Conservation (phyloP, 1,140 invertebrate genomes). For the Teleopsis dalmanni region DNA sequence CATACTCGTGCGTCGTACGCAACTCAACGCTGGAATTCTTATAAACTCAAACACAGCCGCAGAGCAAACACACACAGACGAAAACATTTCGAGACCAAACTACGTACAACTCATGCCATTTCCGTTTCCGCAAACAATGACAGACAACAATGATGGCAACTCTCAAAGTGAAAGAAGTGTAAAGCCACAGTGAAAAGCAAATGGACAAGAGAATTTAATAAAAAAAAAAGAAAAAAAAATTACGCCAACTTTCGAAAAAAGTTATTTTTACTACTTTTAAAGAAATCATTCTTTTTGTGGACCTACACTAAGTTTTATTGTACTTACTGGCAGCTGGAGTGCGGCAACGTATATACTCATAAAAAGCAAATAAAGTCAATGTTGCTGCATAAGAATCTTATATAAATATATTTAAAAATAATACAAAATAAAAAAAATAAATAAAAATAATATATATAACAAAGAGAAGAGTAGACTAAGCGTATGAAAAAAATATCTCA, state of each 20-base stretch:
- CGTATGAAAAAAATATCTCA: not conserved
- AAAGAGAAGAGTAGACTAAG: not conserved
- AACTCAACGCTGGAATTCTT: too few species aligned
- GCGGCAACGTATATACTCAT: too few species aligned
- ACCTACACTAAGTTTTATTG: too few species aligned
- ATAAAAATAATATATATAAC: not conserved
- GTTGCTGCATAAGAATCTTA: too few species aligned
- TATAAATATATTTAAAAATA: too few species aligned
- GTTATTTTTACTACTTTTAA: not conserved
- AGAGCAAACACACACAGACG: too few species aligned
- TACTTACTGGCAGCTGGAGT: too few species aligned
- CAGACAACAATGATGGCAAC: slow-evolving; percentile 2
- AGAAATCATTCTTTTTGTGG: not conserved
- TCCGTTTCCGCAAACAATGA: slow-evolving; percentile 10
- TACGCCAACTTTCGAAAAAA: not conserved
- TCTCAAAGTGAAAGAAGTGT: not conserved
- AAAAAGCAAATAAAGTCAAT: too few species aligned
- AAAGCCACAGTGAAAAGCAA: not conserved
- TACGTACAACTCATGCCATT: slow-evolving; percentile 10
- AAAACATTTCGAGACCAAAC: slow-evolving; percentile 7
- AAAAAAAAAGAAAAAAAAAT: not conserved
- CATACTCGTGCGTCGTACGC: too few species aligned
- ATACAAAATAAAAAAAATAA: not conserved
- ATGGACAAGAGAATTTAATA: not conserved
- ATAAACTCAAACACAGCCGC: too few species aligned